Evolutionary conservation across 2,888 invertebrate genomes (phyloP), one percentile per base, ranked within the genome.

Genomic region (Pyrochroa serraticornis): DNA sequence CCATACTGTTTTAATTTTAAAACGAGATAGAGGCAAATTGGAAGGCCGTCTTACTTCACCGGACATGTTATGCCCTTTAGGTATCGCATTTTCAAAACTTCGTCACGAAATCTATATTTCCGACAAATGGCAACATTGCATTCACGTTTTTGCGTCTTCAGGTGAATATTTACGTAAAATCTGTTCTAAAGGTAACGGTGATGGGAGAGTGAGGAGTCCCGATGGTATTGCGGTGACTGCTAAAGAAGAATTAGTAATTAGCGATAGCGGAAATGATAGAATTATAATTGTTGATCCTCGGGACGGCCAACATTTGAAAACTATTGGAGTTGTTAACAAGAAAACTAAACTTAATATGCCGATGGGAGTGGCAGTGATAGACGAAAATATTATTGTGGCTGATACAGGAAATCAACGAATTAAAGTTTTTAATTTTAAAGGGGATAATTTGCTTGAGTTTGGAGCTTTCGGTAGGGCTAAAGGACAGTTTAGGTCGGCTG

Each of bases 221-320:
- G 90, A 91, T 79, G 92, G 92, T 33, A 83, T 92, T 49, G 86
- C 88, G 1, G 75, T 82, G 0, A 83, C 83, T 47, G 80, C 81
- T 58, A 71, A 77, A 8, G 84, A 84, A 33, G 81, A 83, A 55
- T 81, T 92, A 9, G 88, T 90, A 64, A 85, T 92, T 0, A 90
- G 88, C 43, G 92, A 92, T 71, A 90, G 90, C 55, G 91, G 91
- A 58, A 92, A 92, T 71, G 89, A 92, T 71, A 81, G 91, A 52
- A 81, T 87, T 3, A 82, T 87, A 76, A 77, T 85, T 8, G 70
- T 87, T 1, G 79, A 85, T 67, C 79, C 82, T 0, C 80, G 85
- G 39, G 80, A 81, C 62, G 89, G 89, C 0, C 81, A 82, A 66
- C 86, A 84, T 74, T 80, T 87, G 1, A 81, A 84, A 42, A 83